Evolutionary conservation across 1,140 invertebrate genomes (phyloP).

Genomic region (Anoplolepis gracilipes): DNA sequence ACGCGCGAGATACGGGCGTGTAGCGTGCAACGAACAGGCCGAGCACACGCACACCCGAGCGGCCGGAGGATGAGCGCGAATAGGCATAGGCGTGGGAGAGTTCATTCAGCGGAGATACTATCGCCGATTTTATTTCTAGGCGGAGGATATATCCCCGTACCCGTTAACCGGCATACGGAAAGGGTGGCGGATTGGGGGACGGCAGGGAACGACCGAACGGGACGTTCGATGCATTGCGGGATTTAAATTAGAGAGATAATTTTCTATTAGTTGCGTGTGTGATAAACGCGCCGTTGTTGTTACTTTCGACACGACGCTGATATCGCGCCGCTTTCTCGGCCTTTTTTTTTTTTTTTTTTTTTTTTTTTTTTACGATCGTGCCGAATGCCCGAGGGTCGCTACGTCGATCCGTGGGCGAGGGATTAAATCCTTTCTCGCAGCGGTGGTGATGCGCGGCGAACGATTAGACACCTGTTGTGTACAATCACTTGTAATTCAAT

Average conservation of each 20-base stretch:
- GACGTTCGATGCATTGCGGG: constrained; percentile 71
- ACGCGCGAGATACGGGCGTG: constrained; percentile 27
- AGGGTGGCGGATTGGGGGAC: constrained; percentile 38
- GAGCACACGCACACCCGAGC: constrained; percentile 65
- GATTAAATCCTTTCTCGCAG: constrained; percentile 41
- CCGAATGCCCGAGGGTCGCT: constrained; percentile 28
- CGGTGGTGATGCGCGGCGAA: background rate
- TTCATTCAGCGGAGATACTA: constrained; percentile 86
- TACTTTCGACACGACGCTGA: constrained; percentile 40
- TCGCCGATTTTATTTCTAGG: constrained; percentile 85
- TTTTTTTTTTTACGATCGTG: constrained; percentile 31
- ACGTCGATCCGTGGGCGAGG: constrained; percentile 46
- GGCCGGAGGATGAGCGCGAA: constrained; percentile 69
- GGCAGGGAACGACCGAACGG: constrained; percentile 76
- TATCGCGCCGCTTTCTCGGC: constrained; percentile 38
- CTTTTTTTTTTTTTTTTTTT: too few species aligned
- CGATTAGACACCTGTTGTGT: constrained; percentile 55
- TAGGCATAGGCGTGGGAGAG: constrained; percentile 85
- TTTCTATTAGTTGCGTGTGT: constrained; percentile 75
- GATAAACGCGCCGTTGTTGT: constrained; percentile 75
- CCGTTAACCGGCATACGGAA: constrained; percentile 76
- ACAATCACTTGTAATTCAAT: constrained; percentile 57
- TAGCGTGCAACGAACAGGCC: constrained; percentile 51
- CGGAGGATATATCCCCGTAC: constrained; percentile 82
- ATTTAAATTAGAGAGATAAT: constrained; percentile 77